Base-by-base conservation (phyloP, 2,797 vertebrate species). In the Momotus momota region DNA sequence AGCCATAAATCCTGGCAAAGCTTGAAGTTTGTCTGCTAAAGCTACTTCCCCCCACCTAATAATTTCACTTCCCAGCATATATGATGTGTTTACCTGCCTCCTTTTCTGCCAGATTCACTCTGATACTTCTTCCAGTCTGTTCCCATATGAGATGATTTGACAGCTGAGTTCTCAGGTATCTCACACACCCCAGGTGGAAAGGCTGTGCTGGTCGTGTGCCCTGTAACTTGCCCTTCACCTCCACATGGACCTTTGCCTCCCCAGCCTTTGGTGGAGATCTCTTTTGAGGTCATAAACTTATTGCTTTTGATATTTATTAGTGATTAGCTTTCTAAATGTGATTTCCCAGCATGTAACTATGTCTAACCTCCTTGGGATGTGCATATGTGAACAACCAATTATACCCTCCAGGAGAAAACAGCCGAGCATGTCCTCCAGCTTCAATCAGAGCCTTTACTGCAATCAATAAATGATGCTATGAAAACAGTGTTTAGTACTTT, bases 131-230 rank as follows among this genome's bases (percentile, higher is more conserved):
- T 49, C 71, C 78, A 31, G 27, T 16, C 17, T 21, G 2, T n/a
- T 71, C 23, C 35, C 23, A 4, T 2, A 7, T 2, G 58, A 52
- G 60, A 3, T 1, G 23, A 29, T 9, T 26, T 26, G 38, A 41
- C 18, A 66, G 21, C n/a, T 51, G n/a, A 3, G 21, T 40, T 19
- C 52, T 21, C 51, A 27, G 79, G 46, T 27, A 1, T 27, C 75
- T 57, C 67, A 12, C 45, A 6, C 0, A 0, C 6, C 67, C 43
- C 35, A 6, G 0, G 0, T 5, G 23, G 43, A 41, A 29, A 41
- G 29, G 22, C 52, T n/a, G 15, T 12, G 21, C 35, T 57, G 40
- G 4, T 27, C 29, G 2, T 17, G 38, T 25, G 49, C 9, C 54
- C 65, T 20, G 9, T 7, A 6, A 35, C 0, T 0, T 22, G 31